These are phyloP conservation scores for Osmerus eperlanus DNA, from an alignment of 2,113 vertebrate species.

Conservation along the genomic window DNA sequence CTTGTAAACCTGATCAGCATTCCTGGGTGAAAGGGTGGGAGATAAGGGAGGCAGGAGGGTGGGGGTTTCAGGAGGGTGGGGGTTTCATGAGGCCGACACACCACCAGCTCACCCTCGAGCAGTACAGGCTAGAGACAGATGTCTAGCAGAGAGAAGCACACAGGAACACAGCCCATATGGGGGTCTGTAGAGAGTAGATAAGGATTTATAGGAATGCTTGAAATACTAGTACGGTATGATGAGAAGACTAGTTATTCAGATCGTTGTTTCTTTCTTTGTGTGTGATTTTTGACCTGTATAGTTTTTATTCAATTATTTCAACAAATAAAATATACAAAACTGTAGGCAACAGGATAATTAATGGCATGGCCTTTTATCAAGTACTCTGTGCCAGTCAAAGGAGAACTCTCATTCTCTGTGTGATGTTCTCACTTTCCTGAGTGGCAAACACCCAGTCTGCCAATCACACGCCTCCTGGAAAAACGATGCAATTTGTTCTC, in stretches of 20 bases:
- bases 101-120: slow-evolving; percentile 45
- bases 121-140: slow-evolving; percentile 39
- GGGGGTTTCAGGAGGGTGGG: slow-evolving; percentile 39
- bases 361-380: slow-evolving; percentile 15
- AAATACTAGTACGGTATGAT: background rate
- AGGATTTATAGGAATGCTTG: background rate
- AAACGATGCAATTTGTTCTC: slow-evolving; percentile 42
- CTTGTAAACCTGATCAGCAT: slow-evolving; percentile 58
- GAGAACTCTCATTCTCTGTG: slow-evolving; percentile 41
- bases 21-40: slow-evolving; percentile 23
- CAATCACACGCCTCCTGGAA: slow-evolving; percentile 44
- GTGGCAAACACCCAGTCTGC: slow-evolving; percentile 35
- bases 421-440: slow-evolving; percentile 28
- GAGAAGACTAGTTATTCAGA: background rate
- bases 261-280: background rate
- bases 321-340: slow-evolving; percentile 15
- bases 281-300: slow-evolving; percentile 7
- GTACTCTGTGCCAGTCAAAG: slow-evolving; percentile 35
- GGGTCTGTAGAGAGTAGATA: slow-evolving; percentile 6
- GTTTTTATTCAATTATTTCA: slow-evolving; percentile 31
- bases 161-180: slow-evolving; percentile 23
- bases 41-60: slow-evolving; percentile 7
- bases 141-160: slow-evolving; percentile 26
- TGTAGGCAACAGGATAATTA: slow-evolving; percentile 37
- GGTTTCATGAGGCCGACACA: slow-evolving; percentile 33